Percentiles rank a stretch among this genome's conserved stretches.
These are phyloP conservation scores for Apomyelois bistriatella DNA, from an alignment of 2,888 invertebrate species.

Conservation along the genomic window DNA sequence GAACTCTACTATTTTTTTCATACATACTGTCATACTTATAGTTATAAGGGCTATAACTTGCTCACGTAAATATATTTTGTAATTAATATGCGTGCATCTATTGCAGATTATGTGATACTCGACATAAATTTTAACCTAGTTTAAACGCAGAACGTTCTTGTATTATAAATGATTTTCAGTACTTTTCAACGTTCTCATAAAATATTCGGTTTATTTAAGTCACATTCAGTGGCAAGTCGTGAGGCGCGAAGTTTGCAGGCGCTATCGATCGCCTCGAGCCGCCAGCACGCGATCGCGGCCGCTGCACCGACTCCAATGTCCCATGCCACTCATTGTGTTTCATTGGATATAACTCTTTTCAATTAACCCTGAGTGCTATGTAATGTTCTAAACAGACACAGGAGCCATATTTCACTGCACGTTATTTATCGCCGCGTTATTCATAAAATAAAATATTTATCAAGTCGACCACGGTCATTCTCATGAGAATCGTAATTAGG, in stretches of 20 bases:
- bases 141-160: neutral
- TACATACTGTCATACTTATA: no score
- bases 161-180: neutral
- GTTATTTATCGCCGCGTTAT: neutral
- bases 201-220: slow-evolving; percentile 27
- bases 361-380: slow-evolving; percentile 15
- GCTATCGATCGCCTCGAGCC: slow-evolving; percentile 65
- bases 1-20: no score
- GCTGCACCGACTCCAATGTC: slow-evolving; percentile 50
- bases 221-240: slow-evolving; percentile 42
- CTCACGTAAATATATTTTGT: no score
- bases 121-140: neutral
- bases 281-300: slow-evolving; percentile 66
- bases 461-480: neutral
- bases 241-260: slow-evolving; percentile 65
- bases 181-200: neutral
- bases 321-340: slow-evolving; percentile 30
- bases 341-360: slow-evolving; percentile 22
- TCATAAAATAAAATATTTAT: no score
- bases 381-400: neutral
- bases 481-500: neutral
- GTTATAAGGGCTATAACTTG: no score
- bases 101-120: neutral
- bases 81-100: neutral
- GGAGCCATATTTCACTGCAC: neutral